A percentile compares a stretch with the other conserved stretches of the same genome.
These are phyloP conservation scores for Platysteira castanea DNA, from an alignment of 2,113 vertebrate species.

Conservation along the genomic window DNA sequence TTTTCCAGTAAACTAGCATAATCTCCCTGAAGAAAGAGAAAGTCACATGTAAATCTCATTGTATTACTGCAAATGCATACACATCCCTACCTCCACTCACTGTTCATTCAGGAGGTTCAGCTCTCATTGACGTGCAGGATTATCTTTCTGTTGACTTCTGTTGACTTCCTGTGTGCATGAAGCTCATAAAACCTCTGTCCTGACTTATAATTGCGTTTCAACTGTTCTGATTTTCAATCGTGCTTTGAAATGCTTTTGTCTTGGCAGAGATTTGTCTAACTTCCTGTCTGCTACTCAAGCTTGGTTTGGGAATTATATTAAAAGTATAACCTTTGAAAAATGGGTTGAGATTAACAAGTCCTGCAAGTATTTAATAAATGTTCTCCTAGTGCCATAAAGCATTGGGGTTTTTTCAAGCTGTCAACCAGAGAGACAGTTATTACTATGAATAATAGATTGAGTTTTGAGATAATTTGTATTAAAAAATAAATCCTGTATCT, in stretches of 20 bases:
- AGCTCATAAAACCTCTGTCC: not conserved
- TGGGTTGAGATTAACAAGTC: not conserved
- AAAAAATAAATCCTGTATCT: not conserved
- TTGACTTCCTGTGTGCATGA: not conserved
- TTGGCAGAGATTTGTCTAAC: not conserved
- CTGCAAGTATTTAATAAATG: not conserved
- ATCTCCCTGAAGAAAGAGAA: not conserved
- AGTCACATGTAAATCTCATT: not conserved
- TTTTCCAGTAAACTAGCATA: not conserved
- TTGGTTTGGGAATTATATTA: not conserved
- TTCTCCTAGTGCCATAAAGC: not conserved
- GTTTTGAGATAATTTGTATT: slow-evolving; percentile 13
- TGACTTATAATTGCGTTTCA: not conserved
- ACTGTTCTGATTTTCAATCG: not conserved
- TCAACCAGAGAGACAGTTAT: not conserved
- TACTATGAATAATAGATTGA: not conserved
- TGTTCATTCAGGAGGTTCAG: not conserved
- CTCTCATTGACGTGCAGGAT: not conserved
- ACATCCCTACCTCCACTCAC: not conserved
- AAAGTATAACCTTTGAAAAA: slow-evolving; percentile 19
- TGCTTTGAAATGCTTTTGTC: not conserved
- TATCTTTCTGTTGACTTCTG: not conserved
- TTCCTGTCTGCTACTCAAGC: not conserved
- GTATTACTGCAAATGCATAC: not conserved
- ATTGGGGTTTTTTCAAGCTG: not conserved